Base-by-base conservation (phyloP, 2,888 invertebrate species). In the Rhingia campestris region DNA sequence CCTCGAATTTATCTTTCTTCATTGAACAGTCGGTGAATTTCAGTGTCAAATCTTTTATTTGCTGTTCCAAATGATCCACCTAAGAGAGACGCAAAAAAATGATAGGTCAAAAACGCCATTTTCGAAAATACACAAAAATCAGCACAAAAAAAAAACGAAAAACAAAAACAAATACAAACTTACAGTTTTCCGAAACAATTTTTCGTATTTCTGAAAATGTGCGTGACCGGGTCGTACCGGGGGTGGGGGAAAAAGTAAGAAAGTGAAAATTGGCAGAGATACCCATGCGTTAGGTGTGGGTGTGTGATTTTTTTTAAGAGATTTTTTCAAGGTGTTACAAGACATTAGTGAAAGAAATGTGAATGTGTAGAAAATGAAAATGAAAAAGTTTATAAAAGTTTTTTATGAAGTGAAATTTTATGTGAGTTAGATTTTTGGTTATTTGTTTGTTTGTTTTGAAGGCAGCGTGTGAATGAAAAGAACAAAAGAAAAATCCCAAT, bases 31-130 rank as follows among this genome's bases (percentile, higher is more conserved):
- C 94, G 1, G 92, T 89, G 82, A 95, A 93, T 63, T 94, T 91
- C 86, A 93, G 92, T 56, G 93, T 93, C 91, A 95, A 93, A 80
- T 96, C 95, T 37, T 94, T 94, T 56, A 96, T 92, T 91, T 97
- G 96, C 2, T 93, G 92, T 91, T 96, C 96, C 86, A 97, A 91
- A 67, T 95, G 95, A 89, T 96, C 96, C 64, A 96, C 95, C 97
- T 97, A 80, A 49, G 82, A 82, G 70, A 54, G 47, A 43, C 30
- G 56, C 10, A 47, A 7, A 58, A 32, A 37, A 37, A 22, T 22
- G 4, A n/a, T 6, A 22, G 14, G 76, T 80, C 79, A 80, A 77
- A 81, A 64, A 77, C 70, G 84, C 59, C 10, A 33, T 64, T 56
- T 56, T 66, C 14, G 30, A 41, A 47, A 66, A 61, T 33, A n/a